A percentile compares a stretch with the other conserved stretches of the same genome.
phyloP scores from a whole-genome alignment of 2,113 vertebrate species.

The Cheilinus undulatus region DNA sequence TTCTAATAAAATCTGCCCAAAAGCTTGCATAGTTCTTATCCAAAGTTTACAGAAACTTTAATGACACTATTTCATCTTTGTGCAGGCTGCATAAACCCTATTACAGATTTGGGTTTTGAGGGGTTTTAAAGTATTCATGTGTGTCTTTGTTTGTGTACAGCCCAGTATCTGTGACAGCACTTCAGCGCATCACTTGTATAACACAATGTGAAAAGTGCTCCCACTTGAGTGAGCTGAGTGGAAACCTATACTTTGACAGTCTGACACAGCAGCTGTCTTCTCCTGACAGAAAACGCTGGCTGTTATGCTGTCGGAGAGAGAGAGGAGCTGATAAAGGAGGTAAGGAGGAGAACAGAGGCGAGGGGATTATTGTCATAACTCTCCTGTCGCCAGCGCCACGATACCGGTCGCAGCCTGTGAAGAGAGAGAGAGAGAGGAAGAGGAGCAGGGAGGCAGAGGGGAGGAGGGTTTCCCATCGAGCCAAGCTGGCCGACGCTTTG shows the following conservation, averaged over 20 bases:
- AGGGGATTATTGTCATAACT: conserved; percentile 62
- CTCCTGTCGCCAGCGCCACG: conserved; percentile 53
- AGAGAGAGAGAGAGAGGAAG: not conserved
- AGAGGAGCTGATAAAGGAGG: conserved; percentile 55
- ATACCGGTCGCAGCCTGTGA: conserved; percentile 44
- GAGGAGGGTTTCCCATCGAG: conserved; percentile 37
- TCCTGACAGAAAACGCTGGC: conserved; percentile 56
- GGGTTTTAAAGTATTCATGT: not conserved
- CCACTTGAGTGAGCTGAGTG: conserved; percentile 43
- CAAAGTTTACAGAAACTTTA: too few species aligned
- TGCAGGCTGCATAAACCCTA: too few species aligned
- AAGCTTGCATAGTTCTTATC: too few species aligned
- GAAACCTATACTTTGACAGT: conserved; percentile 57
- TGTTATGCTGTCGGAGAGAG: conserved; percentile 37
- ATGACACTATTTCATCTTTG: too few species aligned
- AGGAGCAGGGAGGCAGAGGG: conserved; percentile 16
- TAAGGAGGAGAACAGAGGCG: conserved; percentile 46
- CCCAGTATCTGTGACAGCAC: conserved; percentile 2
- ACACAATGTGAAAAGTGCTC: conserved; percentile 43
- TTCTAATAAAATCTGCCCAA: too few species aligned
- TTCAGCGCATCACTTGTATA: conserved; percentile 9
- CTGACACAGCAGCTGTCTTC: conserved; percentile 49
- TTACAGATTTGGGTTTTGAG: too few species aligned
- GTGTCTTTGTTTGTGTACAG: not conserved
- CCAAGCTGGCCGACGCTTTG: conserved; percentile 27